Evolutionary conservation across 2,797 vertebrate species (phyloP).

Genomic region (Pangasius krempfi): DNA sequence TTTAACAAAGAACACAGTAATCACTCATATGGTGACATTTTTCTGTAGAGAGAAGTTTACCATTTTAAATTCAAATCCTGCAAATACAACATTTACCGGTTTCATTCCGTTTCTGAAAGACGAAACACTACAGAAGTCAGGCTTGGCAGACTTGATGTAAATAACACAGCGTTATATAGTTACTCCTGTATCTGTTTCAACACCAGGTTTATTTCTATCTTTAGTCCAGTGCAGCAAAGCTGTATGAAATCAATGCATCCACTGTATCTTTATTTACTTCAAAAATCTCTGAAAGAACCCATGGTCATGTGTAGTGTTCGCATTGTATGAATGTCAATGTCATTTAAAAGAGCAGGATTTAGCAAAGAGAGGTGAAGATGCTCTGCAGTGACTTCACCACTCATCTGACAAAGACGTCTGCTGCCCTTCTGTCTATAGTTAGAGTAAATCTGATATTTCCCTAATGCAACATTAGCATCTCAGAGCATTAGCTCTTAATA

Average conservation of each 20-base stretch:
- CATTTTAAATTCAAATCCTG: neutral
- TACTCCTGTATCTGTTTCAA: neutral
- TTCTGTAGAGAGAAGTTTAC: no score
- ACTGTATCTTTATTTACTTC: neutral
- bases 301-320: neutral
- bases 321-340: neutral
- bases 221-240: neutral
- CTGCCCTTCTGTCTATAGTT: constrained; percentile 24
- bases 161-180: neutral
- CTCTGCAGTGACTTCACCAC: neutral
- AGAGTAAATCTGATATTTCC: constrained; percentile 12
- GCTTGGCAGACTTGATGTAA: neutral
- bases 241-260: neutral
- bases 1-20: no score
- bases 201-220: neutral
- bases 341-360: neutral
- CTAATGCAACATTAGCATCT: constrained; percentile 19
- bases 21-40: no score
- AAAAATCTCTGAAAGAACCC: neutral
- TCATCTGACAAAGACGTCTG: constrained; percentile 1
- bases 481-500: neutral
- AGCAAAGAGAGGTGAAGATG: neutral
- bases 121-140: neutral
- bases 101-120: neutral
- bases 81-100: neutral